phyloP scores from a whole-genome alignment of 2,113 vertebrate species.

The Perca flavescens region DNA sequence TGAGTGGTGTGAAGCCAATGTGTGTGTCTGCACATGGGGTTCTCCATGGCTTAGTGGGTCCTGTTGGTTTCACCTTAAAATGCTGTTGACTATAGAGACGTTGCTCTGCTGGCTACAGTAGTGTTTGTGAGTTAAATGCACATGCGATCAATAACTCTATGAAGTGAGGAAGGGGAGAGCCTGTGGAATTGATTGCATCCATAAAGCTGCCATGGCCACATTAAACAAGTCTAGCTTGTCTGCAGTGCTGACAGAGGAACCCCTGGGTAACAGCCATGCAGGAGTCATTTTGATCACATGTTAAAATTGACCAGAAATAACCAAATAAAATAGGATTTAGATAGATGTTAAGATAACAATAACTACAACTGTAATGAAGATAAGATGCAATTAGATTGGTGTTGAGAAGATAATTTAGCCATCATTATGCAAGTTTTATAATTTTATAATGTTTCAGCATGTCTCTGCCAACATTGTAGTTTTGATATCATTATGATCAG shows the following conservation, averaged over 20 bases:
- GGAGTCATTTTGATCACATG: conserved; percentile 42
- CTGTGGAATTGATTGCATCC: conserved; percentile 59
- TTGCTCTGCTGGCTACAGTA: conserved; percentile 34
- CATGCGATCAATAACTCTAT: conserved; percentile 63
- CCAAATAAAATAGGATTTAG: conserved; percentile 19
- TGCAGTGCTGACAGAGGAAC: conserved; percentile 40
- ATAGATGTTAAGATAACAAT: conserved; percentile 46
- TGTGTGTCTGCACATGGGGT: conserved; percentile 31
- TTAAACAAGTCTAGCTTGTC: conserved; percentile 68
- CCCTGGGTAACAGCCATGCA: conserved; percentile 39
- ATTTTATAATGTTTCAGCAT: conserved; percentile 41
- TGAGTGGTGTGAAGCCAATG: background rate
- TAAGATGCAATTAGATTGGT: conserved; percentile 36
- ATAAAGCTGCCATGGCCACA: conserved; percentile 67
- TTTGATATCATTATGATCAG: conserved; percentile 42
- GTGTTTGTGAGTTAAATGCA: conserved; percentile 47
- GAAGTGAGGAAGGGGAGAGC: conserved; percentile 5
- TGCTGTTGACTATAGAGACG: conserved; percentile 40
- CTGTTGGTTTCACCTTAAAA: conserved; percentile 60
- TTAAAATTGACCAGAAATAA: conserved; percentile 39
- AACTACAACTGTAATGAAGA: conserved; percentile 47
- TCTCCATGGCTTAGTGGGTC: conserved; percentile 45
- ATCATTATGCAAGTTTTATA: conserved; percentile 22
- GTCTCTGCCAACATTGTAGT: conserved; percentile 23
- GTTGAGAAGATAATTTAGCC: conserved; percentile 45